phyloP scores from a whole-genome alignment of 2,888 invertebrate genomes.

The Melanophora roralis region DNA sequence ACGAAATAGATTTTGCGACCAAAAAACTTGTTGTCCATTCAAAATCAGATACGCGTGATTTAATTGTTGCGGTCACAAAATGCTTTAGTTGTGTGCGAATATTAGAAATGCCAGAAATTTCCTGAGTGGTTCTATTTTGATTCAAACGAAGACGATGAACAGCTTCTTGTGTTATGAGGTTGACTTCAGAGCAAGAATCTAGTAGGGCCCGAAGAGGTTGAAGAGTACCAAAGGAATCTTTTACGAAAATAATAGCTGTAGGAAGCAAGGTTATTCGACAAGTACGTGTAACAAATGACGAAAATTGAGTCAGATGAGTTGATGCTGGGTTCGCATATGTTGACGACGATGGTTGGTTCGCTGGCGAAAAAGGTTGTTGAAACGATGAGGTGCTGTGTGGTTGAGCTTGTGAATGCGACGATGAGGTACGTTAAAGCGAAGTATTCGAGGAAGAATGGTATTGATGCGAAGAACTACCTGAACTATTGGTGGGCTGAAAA shows the following conservation, averaged over 20 bases:
- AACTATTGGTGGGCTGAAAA: neutral
- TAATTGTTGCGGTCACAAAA: neutral
- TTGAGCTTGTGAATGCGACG: too few relatives aligned
- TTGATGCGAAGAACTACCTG: too few relatives aligned
- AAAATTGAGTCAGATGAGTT: neutral
- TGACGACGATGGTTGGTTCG: too few relatives aligned
- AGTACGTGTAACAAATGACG: neutral
- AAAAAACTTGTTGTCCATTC: constrained; percentile 34
- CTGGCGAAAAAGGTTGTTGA: too few relatives aligned
- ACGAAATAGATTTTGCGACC: constrained; percentile 28
- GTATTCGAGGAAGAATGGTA: too few relatives aligned
- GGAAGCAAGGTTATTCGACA: neutral
- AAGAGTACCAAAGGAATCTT: constrained; percentile 9
- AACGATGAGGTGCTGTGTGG: too few relatives aligned
- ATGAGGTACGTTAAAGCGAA: too few relatives aligned
- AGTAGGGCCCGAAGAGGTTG: constrained; percentile 33
- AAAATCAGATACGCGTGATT: neutral
- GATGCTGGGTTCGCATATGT: neutral
- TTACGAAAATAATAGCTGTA: constrained; percentile 26
- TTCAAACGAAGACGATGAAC: constrained; percentile 15
- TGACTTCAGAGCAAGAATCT: too few relatives aligned
- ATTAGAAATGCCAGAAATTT: neutral
- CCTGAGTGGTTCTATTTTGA: neutral
- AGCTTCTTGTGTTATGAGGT: too few relatives aligned
- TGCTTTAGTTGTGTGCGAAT: neutral